Base-by-base conservation (phyloP, 2,113 vertebrate species). In the Camelus dromedarius region DNA sequence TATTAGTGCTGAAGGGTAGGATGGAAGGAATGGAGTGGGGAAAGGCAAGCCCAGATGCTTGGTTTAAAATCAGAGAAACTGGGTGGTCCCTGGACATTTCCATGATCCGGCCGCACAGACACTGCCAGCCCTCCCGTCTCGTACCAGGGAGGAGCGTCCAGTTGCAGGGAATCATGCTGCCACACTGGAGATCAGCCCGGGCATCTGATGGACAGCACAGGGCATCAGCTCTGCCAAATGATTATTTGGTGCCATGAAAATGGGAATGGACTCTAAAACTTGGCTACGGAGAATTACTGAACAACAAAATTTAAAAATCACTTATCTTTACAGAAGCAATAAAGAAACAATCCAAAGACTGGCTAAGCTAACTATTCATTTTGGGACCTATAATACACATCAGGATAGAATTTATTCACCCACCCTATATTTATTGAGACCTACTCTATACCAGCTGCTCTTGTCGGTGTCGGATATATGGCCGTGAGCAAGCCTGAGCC, bases 1-100 rank as follows among this genome's bases (percentile, higher is more conserved):
- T 89, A 96, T 88, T 94, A 91, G 97, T 56, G 96, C 82, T 85
- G 88, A 94, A 96, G 85, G 42, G 56, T 24, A 64, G 0, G 8
- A 77, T n/a, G 38, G 32, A 11, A 79, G 6, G 81, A 14, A 24
- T n/a, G 1, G 28, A 87, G 46, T 9, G 32, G 83, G 42, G 15
- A 75, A 64, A 87, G 96, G 56, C 42, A 86, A 93, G 50, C 67
- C 93, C 80, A 91, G 89, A 72, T 95, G 81, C 26, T 72, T 96
- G 93, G 94, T 93, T 97, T 56, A 0, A 54, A 50, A 28, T 95
- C 94, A 96, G 95, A 90, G 48, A 95, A 32, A 58, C 80, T 26
- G 69, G 87, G 88, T 0, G 42, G 82, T 56, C 90, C 82, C 24
- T 2, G 5, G 89, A 93, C 76, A 62, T 52, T 66, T 76, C 67